Conservation (phyloP, 2,797 vertebrate species). For the Selene dorsalis region DNA sequence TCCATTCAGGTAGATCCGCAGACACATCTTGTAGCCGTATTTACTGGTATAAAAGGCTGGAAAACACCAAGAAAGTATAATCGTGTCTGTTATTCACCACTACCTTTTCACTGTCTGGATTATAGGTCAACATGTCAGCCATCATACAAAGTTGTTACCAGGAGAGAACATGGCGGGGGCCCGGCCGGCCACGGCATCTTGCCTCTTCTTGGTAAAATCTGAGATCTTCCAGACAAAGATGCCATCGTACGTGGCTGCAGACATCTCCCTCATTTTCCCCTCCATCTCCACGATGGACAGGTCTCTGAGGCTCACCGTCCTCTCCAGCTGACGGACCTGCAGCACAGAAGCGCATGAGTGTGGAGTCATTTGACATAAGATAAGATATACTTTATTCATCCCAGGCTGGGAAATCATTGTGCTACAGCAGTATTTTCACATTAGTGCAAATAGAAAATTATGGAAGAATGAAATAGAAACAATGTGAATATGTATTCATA, state of each 20-base stretch:
- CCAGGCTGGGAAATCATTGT: too few species aligned
- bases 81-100: not conserved
- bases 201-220: constrained; percentile 93
- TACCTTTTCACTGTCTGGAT: not conserved
- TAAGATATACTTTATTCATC: too few species aligned
- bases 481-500: too few species aligned
- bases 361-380: too few species aligned
- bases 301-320: constrained; percentile 93
- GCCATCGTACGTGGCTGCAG: constrained; percentile 92
- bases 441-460: too few species aligned
- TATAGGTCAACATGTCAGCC: not conserved
- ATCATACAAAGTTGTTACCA: constrained; percentile 78
- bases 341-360: constrained; percentile 7
- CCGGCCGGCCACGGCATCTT: constrained; percentile 92
- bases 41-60: constrained; percentile 98
- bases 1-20: constrained; percentile 95
- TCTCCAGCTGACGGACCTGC: constrained; percentile 96
- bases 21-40: constrained; percentile 99
- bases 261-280: constrained; percentile 90
- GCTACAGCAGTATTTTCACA: too few species aligned
- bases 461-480: too few species aligned
- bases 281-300: constrained; percentile 95
- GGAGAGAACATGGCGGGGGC: constrained; percentile 98
- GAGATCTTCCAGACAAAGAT: constrained; percentile 97
- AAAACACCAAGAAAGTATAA: constrained; percentile 46